These are phyloP conservation scores for Plectrocnemia conspersa DNA, from an alignment of 1,140 invertebrate genomes.

Conservation along the genomic window DNA sequence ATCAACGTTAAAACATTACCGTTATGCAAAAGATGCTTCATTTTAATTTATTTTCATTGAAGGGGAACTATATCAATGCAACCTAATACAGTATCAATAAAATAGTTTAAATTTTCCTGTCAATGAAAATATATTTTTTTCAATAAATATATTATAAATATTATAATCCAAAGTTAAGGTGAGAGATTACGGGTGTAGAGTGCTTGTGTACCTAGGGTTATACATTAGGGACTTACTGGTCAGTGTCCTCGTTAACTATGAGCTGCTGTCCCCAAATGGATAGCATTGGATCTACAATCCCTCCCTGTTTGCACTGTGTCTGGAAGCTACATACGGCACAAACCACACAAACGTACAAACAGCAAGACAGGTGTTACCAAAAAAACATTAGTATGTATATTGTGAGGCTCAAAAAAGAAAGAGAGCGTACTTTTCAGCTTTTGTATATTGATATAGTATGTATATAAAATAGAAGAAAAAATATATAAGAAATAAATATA, in stretches of 20 bases:
- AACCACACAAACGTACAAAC: conserved; percentile 34
- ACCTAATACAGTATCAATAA: too few species aligned
- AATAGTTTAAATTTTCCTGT: too few species aligned
- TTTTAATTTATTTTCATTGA: too few species aligned
- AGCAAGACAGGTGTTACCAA: conserved; percentile 31
- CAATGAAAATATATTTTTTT: too few species aligned
- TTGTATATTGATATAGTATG: conserved; percentile 7
- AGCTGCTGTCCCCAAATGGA: conserved; percentile 96
- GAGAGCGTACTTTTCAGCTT: conserved; percentile 31
- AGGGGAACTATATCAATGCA: too few species aligned
- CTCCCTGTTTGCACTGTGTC: conserved; percentile 87
- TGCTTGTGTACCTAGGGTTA: conserved; percentile 35
- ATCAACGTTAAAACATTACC: too few species aligned
- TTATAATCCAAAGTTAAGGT: too few species aligned
- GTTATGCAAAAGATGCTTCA: too few species aligned
- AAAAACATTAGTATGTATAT: conserved; percentile 24
- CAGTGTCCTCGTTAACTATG: conserved; percentile 92
- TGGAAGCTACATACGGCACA: conserved; percentile 72
- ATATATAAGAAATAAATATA: background rate
- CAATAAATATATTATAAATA: too few species aligned
- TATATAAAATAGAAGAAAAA: background rate
- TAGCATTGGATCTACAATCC: conserved; percentile 95
- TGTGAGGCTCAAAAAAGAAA: conserved; percentile 24
- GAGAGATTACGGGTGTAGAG: conserved; percentile 40
- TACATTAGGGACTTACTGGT: conserved; percentile 73